A percentile compares a stretch with the other conserved stretches of the same genome.
phyloP scores from a whole-genome alignment of 2,888 invertebrate genomes.

The Drosophila multiciliata region DNA sequence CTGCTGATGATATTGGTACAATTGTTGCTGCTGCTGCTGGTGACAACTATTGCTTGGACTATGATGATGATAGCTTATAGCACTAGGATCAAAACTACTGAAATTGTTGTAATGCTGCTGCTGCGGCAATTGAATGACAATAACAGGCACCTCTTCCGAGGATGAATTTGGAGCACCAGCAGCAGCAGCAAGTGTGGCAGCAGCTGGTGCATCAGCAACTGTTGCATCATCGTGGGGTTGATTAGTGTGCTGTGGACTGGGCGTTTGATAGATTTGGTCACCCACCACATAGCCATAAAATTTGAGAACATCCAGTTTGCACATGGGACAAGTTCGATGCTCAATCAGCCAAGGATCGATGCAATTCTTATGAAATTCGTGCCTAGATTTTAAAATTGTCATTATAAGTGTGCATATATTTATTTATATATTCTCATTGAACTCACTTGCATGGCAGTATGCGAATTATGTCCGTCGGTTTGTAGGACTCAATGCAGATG shows the following conservation, averaged over 20 bases:
- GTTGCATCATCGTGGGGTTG: slow-evolving; percentile 38
- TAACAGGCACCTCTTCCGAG: slow-evolving; percentile 76
- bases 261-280: slow-evolving; percentile 84
- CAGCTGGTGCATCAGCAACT: slow-evolving; percentile 28
- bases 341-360: slow-evolving; percentile 98
- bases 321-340: slow-evolving; percentile 98
- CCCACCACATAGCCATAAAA: slow-evolving; percentile 94
- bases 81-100: slow-evolving; percentile 72
- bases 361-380: slow-evolving; percentile 97
- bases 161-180: background rate
- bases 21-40: slow-evolving; percentile 39
- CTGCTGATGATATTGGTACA: slow-evolving; percentile 31
- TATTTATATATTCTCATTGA: background rate
- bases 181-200: slow-evolving; percentile 17
- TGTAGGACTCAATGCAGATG: slow-evolving; percentile 97
- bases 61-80: slow-evolving; percentile 64
- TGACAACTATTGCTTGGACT: slow-evolving; percentile 71
- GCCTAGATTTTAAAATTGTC: slow-evolving; percentile 86
- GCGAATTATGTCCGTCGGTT: slow-evolving; percentile 93
- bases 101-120: slow-evolving; percentile 17
- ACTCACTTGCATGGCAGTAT: slow-evolving; percentile 96
- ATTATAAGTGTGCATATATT: background rate
- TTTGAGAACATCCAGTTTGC: slow-evolving; percentile 97
- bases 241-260: slow-evolving; percentile 78
- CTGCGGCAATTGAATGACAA: slow-evolving; percentile 74